Evolutionary conservation across 2,797 vertebrate genomes (phyloP).

Genomic region (Numenius phaeopus): DNA sequence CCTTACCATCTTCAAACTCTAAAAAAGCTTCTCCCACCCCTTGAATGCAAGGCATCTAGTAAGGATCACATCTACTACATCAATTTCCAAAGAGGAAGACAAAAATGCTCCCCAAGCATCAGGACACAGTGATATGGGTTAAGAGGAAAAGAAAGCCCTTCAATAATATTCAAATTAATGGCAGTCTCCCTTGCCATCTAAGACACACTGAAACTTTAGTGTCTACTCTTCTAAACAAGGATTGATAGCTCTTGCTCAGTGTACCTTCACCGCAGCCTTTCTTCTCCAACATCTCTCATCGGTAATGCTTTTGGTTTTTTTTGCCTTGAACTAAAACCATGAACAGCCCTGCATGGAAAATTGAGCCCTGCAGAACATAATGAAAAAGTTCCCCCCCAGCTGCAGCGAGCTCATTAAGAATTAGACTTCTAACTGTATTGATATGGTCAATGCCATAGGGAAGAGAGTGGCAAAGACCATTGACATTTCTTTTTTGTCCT

Average conservation of each 20-base stretch:
- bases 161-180: neutral
- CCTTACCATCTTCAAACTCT: neutral
- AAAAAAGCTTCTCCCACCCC: neutral
- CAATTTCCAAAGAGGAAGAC: neutral
- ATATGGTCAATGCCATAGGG: neutral
- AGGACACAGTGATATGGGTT: neutral
- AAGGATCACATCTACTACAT: neutral
- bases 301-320: neutral
- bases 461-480: neutral
- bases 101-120: neutral
- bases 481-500: neutral
- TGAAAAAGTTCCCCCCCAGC: neutral
- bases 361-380: neutral
- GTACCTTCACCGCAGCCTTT: neutral
- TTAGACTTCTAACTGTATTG: neutral
- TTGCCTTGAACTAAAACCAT: neutral
- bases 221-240: neutral
- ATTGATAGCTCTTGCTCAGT: neutral
- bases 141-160: neutral
- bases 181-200: neutral
- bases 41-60: neutral
- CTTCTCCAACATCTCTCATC: neutral
- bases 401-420: neutral
- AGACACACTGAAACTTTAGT: neutral
- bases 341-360: conserved; percentile 1